Evolutionary conservation across 2,113 vertebrate genomes (phyloP).

Genomic region (Cyprinodon tularosa): DNA sequence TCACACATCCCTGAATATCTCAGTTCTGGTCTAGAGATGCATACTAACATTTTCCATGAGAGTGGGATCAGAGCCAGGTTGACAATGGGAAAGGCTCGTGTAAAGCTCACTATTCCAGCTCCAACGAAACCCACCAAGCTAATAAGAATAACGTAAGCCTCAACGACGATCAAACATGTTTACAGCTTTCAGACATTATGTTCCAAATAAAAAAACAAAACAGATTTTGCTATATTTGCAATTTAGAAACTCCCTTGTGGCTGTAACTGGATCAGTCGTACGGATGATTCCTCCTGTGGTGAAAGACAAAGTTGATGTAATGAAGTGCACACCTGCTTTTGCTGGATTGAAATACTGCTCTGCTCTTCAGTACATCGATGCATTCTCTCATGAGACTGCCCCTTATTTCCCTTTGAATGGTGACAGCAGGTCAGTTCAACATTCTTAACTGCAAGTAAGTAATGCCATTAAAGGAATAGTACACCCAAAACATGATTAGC

Average conservation of each 20-base stretch:
- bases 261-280: constrained; percentile 81
- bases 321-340: constrained; percentile 82
- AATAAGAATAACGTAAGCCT: constrained; percentile 84
- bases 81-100: constrained; percentile 69
- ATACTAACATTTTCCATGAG: constrained; percentile 89
- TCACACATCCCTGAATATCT: constrained; percentile 86
- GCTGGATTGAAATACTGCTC: constrained; percentile 85
- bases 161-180: no score
- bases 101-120: constrained; percentile 87
- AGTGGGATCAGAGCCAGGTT: constrained; percentile 80
- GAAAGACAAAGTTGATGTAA: constrained; percentile 71
- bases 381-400: constrained; percentile 75
- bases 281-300: constrained; percentile 77
- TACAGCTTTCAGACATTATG: background rate
- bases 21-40: constrained; percentile 85
- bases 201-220: background rate
- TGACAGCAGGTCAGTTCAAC: constrained; percentile 83
- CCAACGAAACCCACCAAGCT: constrained; percentile 81
- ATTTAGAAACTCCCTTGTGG: constrained; percentile 84
- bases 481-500: no score
- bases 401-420: constrained; percentile 88
- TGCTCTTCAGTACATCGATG: constrained; percentile 77
- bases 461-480: no score
- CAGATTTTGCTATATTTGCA: background rate
- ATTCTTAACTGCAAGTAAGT: background rate